Percentiles rank a stretch among this genome's conserved stretches.
These are phyloP conservation scores for Eudemis profundana DNA, from an alignment of 2,888 invertebrate species.

Conservation along the genomic window DNA sequence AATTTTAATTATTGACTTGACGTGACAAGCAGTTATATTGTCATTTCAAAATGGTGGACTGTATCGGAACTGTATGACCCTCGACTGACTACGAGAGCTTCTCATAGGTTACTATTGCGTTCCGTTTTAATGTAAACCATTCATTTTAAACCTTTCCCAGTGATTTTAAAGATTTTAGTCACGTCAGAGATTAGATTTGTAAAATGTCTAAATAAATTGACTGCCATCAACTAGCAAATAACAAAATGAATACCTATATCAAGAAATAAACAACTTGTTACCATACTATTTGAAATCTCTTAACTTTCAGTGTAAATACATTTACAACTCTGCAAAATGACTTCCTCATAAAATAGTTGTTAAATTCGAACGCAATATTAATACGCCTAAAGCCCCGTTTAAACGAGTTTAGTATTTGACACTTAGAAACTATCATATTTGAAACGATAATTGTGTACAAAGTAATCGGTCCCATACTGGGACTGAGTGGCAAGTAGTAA, in stretches of 20 bases:
- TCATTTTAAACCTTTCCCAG: constrained; percentile 13
- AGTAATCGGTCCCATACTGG: no score
- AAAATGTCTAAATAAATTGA: background rate
- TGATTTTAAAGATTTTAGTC: constrained; percentile 24
- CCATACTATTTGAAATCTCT: constrained; percentile 21
- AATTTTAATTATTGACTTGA: constrained; percentile 2
- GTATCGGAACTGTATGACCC: constrained; percentile 60
- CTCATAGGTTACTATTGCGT: constrained; percentile 62
- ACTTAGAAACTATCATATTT: constrained; percentile 3
- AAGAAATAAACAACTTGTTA: constrained; percentile 19
- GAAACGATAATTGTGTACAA: constrained; percentile 1
- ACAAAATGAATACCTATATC: constrained; percentile 13
- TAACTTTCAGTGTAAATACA: background rate
- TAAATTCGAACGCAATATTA: background rate
- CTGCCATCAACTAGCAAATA: background rate
- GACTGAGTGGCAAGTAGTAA: constrained; percentile 2
- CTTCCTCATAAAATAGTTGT: background rate
- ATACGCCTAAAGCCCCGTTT: constrained; percentile 1
- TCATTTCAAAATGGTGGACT: constrained; percentile 49
- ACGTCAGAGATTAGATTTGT: constrained; percentile 1
- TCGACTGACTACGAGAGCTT: constrained; percentile 73
- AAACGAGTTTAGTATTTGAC: constrained; percentile 12
- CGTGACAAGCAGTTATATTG: constrained; percentile 7
- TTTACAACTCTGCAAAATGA: background rate
- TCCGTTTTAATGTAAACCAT: constrained; percentile 43